Evolutionary conservation across 2,888 invertebrate genomes (phyloP), one percentile per base, ranked within the genome.

Genomic region (Nephrotoma guestfalica): DNA sequence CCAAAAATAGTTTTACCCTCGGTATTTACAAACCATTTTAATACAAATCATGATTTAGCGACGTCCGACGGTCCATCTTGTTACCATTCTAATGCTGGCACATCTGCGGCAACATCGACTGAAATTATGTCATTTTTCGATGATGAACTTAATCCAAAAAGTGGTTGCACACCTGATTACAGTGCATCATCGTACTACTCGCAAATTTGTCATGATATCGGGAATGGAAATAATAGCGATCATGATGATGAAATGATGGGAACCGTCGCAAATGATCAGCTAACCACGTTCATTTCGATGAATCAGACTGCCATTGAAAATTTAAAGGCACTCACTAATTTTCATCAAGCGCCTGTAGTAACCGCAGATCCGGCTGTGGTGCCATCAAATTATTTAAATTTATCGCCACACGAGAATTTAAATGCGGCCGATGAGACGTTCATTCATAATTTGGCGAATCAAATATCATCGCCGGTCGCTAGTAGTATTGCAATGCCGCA

Each of bases 361-460:
- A 30, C 71, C 9, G 9, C 30, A 7, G 71, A 71, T 30, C 30
- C 30, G n/a, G 41, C 84, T 15, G n/a, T n/a, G 15, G 92, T 93
- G 3, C 92, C 92, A 83, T 91, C 92, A 0, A 93, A 92, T 0
- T 93, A 93, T 89, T 89, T 93, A 0, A 93, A 92, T 88, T 92
- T 93, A 88, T 92, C 88, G 86, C 88, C 89, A 18, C 88, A 88
- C 42, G 87, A 87, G 15, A 42, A 84, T 41, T n/a, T 84, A 42
- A 15, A 41, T 42, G 41, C 4, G 15, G 9, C 41, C 0, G 42
- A 84, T 13, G 84, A 41, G 13, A 84, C 84, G 3, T 84, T 84
- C 15, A 84, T 84, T 7, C 84, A 84, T 84, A 84, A 84, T 84
- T 84, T 84, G 15, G 15, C n/a, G 41, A 84, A 15, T 84, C 84